Evolutionary conservation across 1,140 invertebrate species (phyloP), one percentile per base, ranked within the genome.

Genomic region (Hormaphis cornu): DNA sequence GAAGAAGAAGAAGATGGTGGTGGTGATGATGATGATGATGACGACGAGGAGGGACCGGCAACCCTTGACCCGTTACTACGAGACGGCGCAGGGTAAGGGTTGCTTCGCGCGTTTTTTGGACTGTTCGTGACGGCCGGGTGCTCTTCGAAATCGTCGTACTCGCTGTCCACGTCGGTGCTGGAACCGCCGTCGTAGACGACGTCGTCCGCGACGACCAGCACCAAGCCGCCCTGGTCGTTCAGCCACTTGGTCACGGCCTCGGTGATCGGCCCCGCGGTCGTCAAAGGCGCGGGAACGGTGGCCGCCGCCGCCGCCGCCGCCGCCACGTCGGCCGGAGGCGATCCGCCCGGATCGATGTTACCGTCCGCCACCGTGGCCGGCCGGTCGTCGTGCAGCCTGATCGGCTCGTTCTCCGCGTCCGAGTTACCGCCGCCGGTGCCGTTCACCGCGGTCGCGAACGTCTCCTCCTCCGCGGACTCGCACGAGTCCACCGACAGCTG

Each of bases 21-120:
- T n/a, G n/a, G n/a, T n/a, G n/a, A n/a, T n/a, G n/a, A n/a, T n/a
- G n/a, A n/a, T n/a, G n/a, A n/a, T n/a, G n/a, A n/a, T n/a, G n/a
- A n/a, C n/a, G n/a, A n/a, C n/a, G n/a, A n/a, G n/a, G 14, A 37
- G 18, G 40, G 24, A 69, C 50, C 46, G 53, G 74, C 73, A 73
- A 74, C 72, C 72, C 72, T 74, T 73, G 70, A 70, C 70, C 70
- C 46, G 16, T 66, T 71, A 71, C 73, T 74, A 77, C 56, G 75
- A 75, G 71, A 77, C 75, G 75, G 73, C 73, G 72, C 76, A 77
- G 72, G 76, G 73, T 74, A 77, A 77, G 76, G 76, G 76, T 77
- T 77, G 76, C 75, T 70, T 73, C 73, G 37, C 75, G 70, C 75
- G 76, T 77, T 77, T 77, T 77, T 77, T 77, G 74, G 75, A 76